A percentile compares a stretch with the other conserved stretches of the same genome.
phyloP scores from a whole-genome alignment of 2,888 invertebrate genomes.

The Tryphoninae sp. region DNA sequence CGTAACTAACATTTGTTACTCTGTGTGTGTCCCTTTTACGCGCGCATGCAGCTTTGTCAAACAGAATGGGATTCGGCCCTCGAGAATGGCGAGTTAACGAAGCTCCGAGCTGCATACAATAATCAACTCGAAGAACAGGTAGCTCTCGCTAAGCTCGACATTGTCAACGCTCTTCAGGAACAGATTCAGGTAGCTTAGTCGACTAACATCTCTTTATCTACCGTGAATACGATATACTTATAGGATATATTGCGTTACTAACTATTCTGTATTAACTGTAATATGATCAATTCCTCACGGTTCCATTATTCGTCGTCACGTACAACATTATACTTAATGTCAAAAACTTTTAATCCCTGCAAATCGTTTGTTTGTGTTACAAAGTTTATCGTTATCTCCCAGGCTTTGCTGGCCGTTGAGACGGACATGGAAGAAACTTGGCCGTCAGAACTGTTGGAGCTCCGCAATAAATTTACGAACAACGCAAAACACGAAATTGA shows the following conservation, averaged over 20 bases:
- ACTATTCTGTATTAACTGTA: slow-evolving; percentile 9
- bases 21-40: slow-evolving; percentile 65
- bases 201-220: slow-evolving; percentile 51
- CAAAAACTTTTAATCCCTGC: background rate
- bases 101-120: slow-evolving; percentile 76
- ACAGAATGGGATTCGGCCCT: slow-evolving; percentile 77
- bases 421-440: slow-evolving; percentile 87
- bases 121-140: slow-evolving; percentile 84
- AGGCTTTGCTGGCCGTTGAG: slow-evolving; percentile 88
- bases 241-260: background rate
- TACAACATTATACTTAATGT: background rate
- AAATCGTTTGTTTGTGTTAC: background rate
- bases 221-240: background rate
- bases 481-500: slow-evolving; percentile 85
- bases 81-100: slow-evolving; percentile 76
- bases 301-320: background rate
- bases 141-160: slow-evolving; percentile 86
- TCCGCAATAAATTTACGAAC: slow-evolving; percentile 88
- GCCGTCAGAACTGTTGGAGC: slow-evolving; percentile 88
- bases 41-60: slow-evolving; percentile 80
- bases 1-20: slow-evolving; percentile 67
- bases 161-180: slow-evolving; percentile 86
- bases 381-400: slow-evolving; percentile 58
- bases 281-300: background rate
- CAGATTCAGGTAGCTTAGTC: slow-evolving; percentile 87